Evolutionary conservation across 2,113 vertebrate genomes (phyloP).

Genomic region (Hippotragus niger): DNA sequence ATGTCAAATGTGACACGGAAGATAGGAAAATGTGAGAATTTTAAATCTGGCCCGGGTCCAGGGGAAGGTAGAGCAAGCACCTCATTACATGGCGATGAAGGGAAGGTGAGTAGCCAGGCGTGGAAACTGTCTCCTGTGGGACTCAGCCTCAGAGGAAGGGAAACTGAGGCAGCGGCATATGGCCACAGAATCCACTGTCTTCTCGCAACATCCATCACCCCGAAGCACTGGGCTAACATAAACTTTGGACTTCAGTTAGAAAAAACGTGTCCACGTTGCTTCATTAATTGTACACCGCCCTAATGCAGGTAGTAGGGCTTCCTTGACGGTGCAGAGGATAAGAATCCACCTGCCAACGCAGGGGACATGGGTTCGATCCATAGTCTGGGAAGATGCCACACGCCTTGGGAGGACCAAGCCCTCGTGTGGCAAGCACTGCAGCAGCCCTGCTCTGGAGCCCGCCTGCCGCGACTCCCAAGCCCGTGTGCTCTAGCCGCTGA

Average conservation of each 20-base stretch:
- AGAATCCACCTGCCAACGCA: not conserved
- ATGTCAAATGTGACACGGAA: not conserved
- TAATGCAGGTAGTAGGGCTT: not conserved
- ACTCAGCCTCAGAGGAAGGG: not conserved
- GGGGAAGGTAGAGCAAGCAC: not conserved
- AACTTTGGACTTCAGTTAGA: not conserved
- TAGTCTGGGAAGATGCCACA: not conserved
- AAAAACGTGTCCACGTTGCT: rapidly evolving
- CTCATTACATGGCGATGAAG: rapidly evolving
- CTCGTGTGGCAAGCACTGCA: rapidly evolving
- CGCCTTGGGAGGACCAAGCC: not conserved
- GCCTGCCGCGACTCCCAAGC: rapidly evolving
- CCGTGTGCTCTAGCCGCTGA: rapidly evolving
- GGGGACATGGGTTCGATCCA: not conserved
- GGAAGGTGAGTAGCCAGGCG: rapidly evolving
- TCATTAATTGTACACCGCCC: not conserved
- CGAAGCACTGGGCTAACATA: not conserved
- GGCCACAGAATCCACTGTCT: too few relatives aligned
- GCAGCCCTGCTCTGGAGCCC: not conserved
- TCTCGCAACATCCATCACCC: too few relatives aligned
- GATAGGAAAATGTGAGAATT: not conserved
- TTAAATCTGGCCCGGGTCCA: not conserved
- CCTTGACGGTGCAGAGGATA: not conserved
- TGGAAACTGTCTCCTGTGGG: rapidly evolving
- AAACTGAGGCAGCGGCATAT: too few relatives aligned